phyloP scores from a whole-genome alignment of 2,113 vertebrate genomes.

The Symphodus melops region DNA sequence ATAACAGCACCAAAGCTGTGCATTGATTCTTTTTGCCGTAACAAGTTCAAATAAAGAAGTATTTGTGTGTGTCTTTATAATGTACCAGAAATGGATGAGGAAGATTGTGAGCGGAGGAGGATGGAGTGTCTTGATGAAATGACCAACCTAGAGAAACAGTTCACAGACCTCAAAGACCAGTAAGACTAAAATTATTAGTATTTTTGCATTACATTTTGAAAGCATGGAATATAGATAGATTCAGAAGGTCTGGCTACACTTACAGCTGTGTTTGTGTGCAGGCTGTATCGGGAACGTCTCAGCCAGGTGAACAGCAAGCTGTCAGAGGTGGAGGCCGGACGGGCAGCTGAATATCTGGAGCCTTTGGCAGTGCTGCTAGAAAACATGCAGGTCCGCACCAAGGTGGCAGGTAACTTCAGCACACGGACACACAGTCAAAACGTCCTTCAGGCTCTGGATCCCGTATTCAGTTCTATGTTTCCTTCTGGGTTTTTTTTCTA shows the following conservation, averaged over 20 bases:
- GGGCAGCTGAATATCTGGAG: slow-evolving; percentile 96
- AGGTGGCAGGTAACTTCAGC: slow-evolving; percentile 91
- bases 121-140: slow-evolving; percentile 98
- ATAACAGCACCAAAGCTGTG: neutral
- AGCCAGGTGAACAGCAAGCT: slow-evolving; percentile 98
- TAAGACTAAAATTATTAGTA: slow-evolving; percentile 73
- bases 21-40: neutral
- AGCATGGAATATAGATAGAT: neutral
- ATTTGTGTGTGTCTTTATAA: neutral
- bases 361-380: slow-evolving; percentile 96
- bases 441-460: neutral
- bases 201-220: neutral
- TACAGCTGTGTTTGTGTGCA: slow-evolving; percentile 24
- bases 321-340: slow-evolving; percentile 94
- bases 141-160: slow-evolving; percentile 98
- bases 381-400: slow-evolving; percentile 99
- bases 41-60: neutral
- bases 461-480: neutral
- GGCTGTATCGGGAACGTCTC: slow-evolving; percentile 96
- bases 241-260: slow-evolving; percentile 72
- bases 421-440: neutral
- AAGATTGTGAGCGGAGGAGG: slow-evolving; percentile 97
- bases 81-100: slow-evolving; percentile 95
- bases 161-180: slow-evolving; percentile 99
- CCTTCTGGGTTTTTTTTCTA: slow-evolving; percentile 49